Percentiles rank a stretch among this genome's conserved stretches.
Evolutionary conservation across 2,797 vertebrate genomes (phyloP).

Genomic region (Cirrhinus mrigala): DNA sequence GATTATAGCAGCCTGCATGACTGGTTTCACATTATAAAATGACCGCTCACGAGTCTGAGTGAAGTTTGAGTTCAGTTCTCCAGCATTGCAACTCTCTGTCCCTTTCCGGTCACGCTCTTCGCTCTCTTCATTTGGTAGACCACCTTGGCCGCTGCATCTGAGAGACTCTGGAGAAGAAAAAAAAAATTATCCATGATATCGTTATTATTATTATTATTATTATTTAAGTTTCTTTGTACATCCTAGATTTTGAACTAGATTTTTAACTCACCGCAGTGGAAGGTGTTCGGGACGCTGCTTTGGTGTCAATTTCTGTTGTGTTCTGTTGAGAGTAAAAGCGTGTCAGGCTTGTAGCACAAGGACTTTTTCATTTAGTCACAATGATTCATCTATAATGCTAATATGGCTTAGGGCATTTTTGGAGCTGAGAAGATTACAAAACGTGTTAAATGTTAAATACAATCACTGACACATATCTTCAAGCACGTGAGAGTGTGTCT

Average conservation of each 20-base stretch:
- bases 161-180: slow-evolving; percentile 66
- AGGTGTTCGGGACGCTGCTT: slow-evolving; percentile 1
- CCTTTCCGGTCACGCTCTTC: slow-evolving; percentile 61
- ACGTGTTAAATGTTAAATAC: neutral
- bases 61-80: slow-evolving; percentile 43
- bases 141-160: slow-evolving; percentile 78
- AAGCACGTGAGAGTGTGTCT: neutral
- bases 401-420: neutral
- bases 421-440: neutral
- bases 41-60: neutral
- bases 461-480: neutral
- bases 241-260: neutral
- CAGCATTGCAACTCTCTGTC: slow-evolving; percentile 19
- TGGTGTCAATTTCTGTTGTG: neutral
- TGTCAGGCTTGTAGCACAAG: slow-evolving; percentile 15
- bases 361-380: slow-evolving; percentile 9
- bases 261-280: slow-evolving; percentile 29
- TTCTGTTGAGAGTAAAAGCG: slow-evolving; percentile 38
- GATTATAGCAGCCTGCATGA: neutral
- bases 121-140: slow-evolving; percentile 81
- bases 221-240: neutral
- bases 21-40: neutral
- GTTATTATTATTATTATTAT: neutral
- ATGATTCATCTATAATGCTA: slow-evolving; percentile 7
- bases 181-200: neutral